Percentiles rank a stretch among this genome's conserved stretches.
These are phyloP conservation scores for Caenorhabditis tropicalis DNA, from an alignment of 1,140 invertebrate genomes.

Conservation along the genomic window DNA sequence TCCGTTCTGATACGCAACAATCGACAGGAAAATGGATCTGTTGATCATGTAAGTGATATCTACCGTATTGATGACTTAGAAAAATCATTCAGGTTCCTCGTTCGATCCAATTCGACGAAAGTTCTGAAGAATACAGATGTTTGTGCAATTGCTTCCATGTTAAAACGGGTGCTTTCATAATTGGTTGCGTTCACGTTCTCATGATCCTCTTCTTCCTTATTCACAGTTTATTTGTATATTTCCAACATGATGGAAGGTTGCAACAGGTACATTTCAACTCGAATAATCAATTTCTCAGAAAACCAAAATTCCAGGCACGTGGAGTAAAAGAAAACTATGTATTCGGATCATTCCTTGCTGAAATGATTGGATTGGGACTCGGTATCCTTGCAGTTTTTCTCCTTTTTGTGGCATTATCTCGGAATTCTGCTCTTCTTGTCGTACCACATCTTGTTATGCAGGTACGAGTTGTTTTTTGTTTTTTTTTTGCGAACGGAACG, in stretches of 20 bases:
- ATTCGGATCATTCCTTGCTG: constrained; percentile 60
- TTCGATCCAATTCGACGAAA: constrained; percentile 69
- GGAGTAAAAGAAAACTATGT: constrained; percentile 61
- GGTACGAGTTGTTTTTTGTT: constrained; percentile 55
- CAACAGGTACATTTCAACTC: constrained; percentile 10
- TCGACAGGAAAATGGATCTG: constrained; percentile 54
- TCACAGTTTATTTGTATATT: constrained; percentile 64
- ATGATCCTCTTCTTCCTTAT: constrained; percentile 63
- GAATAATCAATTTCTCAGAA: neutral
- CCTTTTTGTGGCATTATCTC: constrained; percentile 63
- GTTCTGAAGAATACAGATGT: constrained; percentile 67
- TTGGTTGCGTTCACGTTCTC: constrained; percentile 61
- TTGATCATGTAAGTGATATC: constrained; percentile 43
- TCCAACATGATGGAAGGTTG: constrained; percentile 61
- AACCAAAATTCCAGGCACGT: constrained; percentile 22
- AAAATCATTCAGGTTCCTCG: neutral
- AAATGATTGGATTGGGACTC: constrained; percentile 59
- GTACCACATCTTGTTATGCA: constrained; percentile 69
- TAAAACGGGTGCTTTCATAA: constrained; percentile 65
- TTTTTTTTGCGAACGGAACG: neutral
- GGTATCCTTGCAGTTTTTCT: constrained; percentile 61
- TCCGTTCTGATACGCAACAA: constrained; percentile 59
- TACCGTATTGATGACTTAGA: neutral
- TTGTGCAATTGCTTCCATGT: constrained; percentile 71
- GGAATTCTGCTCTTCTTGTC: constrained; percentile 63